A percentile compares a stretch with the other conserved stretches of the same genome.
Evolutionary conservation across 1,140 invertebrate species (phyloP).

Genomic region (Drosophila mauritiana): DNA sequence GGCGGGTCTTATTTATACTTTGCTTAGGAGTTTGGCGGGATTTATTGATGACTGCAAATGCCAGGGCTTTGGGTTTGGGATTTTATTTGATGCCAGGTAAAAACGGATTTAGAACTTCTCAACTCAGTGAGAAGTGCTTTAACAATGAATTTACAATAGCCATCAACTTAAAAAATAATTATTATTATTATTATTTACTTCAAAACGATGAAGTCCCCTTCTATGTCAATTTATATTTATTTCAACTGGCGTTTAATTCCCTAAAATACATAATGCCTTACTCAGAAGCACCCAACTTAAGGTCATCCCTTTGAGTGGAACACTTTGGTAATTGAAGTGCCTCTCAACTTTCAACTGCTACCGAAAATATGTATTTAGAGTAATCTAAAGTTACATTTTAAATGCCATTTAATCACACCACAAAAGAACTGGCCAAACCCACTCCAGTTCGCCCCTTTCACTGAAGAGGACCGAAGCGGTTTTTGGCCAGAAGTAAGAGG

Average conservation of each 20-base stretch:
- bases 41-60: slow-evolving; percentile 21
- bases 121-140: not conserved
- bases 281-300: not conserved
- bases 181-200: too few relatives aligned
- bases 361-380: slow-evolving; percentile 51
- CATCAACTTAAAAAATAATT: not conserved
- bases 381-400: slow-evolving; percentile 76
- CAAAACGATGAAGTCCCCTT: not conserved
- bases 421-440: slow-evolving; percentile 67
- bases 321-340: slow-evolving; percentile 33
- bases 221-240: not conserved
- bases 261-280: not conserved
- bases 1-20: slow-evolving; percentile 10
- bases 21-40: slow-evolving; percentile 3
- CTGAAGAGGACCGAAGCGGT: not conserved
- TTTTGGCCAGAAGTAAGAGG: slow-evolving; percentile 50
- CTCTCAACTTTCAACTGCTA: slow-evolving; percentile 20
- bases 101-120: not conserved
- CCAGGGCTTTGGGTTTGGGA: slow-evolving; percentile 1
- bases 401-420: slow-evolving; percentile 80
- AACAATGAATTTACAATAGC: not conserved
- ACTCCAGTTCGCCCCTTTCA: slow-evolving; percentile 17
- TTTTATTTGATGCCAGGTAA: not conserved
- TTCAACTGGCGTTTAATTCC: not conserved
- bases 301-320: slow-evolving; percentile 18